Evolutionary conservation across 2,888 invertebrate genomes (phyloP).

Genomic region (Drosophila sordidapex): DNA sequence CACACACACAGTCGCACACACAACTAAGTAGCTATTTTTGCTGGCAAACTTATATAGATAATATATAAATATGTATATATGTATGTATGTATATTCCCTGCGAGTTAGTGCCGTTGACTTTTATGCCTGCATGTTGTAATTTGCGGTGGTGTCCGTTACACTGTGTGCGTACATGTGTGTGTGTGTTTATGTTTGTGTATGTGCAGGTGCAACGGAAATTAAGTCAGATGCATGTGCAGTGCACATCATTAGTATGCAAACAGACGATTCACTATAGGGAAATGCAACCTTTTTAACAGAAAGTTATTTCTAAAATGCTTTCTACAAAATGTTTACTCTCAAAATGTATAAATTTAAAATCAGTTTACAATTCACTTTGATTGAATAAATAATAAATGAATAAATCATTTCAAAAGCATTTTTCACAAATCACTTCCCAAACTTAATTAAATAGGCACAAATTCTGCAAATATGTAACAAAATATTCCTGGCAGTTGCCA

Average conservation of each 20-base stretch:
- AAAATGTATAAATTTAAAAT: background rate
- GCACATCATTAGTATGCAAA: constrained; percentile 77
- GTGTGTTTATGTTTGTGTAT: constrained; percentile 11
- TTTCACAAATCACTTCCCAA: background rate
- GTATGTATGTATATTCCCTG: constrained; percentile 41
- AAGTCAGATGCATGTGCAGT: constrained; percentile 74
- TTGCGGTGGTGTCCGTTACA: constrained; percentile 70
- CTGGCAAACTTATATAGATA: constrained; percentile 44
- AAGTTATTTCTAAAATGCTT: background rate
- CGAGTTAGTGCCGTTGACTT: constrained; percentile 65
- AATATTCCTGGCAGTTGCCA: background rate
- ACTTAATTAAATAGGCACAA: background rate
- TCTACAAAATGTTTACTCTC: background rate
- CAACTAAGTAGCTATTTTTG: constrained; percentile 61
- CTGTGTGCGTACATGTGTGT: constrained; percentile 6
- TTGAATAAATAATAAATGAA: background rate
- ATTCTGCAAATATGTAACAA: background rate
- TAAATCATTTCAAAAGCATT: background rate
- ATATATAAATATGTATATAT: background rate
- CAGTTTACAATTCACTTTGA: background rate
- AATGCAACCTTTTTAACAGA: background rate
- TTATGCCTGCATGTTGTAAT: constrained; percentile 63
- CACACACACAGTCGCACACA: constrained; percentile 1
- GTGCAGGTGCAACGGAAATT: constrained; percentile 71
- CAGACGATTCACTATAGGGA: constrained; percentile 30